These are phyloP conservation scores for Addax nasomaculatus DNA, from an alignment of 2,113 vertebrate genomes.

Conservation along the genomic window DNA sequence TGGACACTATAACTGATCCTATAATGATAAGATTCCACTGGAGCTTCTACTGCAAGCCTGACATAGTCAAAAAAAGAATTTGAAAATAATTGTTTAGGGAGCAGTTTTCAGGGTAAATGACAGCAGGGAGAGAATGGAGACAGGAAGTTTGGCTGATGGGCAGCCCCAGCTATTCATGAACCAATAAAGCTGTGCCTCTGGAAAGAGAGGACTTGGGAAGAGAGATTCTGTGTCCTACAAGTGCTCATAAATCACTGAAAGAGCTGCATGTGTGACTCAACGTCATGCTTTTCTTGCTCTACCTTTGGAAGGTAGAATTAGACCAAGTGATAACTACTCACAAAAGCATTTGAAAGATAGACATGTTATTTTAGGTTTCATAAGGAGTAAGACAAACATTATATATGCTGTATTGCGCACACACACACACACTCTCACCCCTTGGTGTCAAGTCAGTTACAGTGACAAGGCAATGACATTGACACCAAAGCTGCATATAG, in stretches of 20 bases:
- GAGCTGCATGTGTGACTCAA: neutral
- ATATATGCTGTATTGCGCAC: neutral
- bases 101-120: neutral
- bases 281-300: conserved; percentile 28
- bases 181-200: neutral
- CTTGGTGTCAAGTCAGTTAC: neutral
- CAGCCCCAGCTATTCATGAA: neutral
- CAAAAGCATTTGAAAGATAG: neutral
- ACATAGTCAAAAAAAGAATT: neutral
- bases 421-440: neutral
- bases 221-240: neutral
- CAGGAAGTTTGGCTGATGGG: neutral
- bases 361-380: conserved; percentile 1
- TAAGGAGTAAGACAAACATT: neutral
- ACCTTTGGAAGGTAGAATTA: neutral
- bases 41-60: neutral
- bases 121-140: neutral
- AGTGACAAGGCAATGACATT: neutral
- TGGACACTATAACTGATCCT: neutral
- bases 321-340: neutral
- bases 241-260: neutral
- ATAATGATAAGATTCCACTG: neutral
- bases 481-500: neutral
- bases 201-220: neutral
- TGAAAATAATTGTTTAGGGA: neutral